Conservation (phyloP, 2,888 invertebrate genomes). For the Orthosia incerta region DNA sequence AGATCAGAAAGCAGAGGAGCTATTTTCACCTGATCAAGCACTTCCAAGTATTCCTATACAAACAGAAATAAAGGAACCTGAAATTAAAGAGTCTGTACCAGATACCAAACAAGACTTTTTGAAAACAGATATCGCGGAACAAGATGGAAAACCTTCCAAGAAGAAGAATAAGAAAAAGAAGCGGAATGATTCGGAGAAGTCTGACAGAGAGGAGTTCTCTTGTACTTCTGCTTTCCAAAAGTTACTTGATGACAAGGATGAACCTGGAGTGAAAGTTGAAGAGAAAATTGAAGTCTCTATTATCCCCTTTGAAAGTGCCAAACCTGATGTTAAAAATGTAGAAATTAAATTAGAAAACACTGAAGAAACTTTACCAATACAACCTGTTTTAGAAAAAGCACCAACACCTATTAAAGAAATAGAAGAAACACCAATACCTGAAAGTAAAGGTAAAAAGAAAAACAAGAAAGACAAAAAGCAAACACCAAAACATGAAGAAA, state of each 20-base stretch:
- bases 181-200: slow-evolving; percentile 81
- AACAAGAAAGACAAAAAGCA: slow-evolving; percentile 71
- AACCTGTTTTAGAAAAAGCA: slow-evolving; percentile 34
- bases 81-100: slow-evolving; percentile 18
- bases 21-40: slow-evolving; percentile 39
- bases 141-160: slow-evolving; percentile 72
- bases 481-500: slow-evolving; percentile 46
- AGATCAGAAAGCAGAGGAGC: slow-evolving; percentile 59
- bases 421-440: slow-evolving; percentile 35
- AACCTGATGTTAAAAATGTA: slow-evolving; percentile 23
- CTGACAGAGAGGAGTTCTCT: slow-evolving; percentile 79
- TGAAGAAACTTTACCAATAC: slow-evolving; percentile 6
- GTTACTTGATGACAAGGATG: slow-evolving; percentile 70
- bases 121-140: slow-evolving; percentile 62
- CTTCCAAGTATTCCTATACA: slow-evolving; percentile 6
- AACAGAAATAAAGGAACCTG: slow-evolving; percentile 39
- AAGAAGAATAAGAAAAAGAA: slow-evolving; percentile 88
- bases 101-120: slow-evolving; percentile 43
- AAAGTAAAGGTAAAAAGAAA: slow-evolving; percentile 68
- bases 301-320: slow-evolving; percentile 8
- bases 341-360: slow-evolving; percentile 31
- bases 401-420: slow-evolving; percentile 12
- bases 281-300: slow-evolving; percentile 30
- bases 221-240: slow-evolving; percentile 81
- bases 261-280: slow-evolving; percentile 48